Conservation (phyloP, 2,113 vertebrate species). For the Chaenocephalus aceratus region DNA sequence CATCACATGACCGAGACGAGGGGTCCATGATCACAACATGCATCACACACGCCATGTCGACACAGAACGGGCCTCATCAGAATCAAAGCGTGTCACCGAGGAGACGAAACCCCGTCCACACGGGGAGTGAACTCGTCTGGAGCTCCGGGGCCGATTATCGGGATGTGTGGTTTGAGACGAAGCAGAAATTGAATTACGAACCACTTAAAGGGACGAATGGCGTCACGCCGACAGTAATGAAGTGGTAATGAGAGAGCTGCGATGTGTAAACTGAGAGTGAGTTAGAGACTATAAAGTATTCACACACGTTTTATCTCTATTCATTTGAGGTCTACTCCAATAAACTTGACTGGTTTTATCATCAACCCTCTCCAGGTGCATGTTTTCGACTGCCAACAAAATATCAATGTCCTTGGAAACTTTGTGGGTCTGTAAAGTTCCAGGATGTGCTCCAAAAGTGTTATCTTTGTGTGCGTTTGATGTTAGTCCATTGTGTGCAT, state of each 20-base stretch:
- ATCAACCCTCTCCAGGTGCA: no score
- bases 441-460: background rate
- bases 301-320: no score
- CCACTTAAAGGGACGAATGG: conserved; percentile 16
- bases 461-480: background rate
- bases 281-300: background rate
- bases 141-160: conserved; percentile 11
- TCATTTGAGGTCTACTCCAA: no score
- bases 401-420: background rate
- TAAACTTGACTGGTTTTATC: background rate
- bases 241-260: background rate
- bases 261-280: background rate
- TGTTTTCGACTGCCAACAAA: no score
- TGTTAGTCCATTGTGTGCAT: background rate
- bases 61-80: background rate
- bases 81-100: background rate
- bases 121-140: background rate
- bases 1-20: no score
- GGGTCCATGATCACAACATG: no score
- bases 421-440: background rate
- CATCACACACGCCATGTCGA: no score
- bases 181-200: conserved; percentile 28
- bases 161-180: background rate
- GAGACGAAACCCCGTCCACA: background rate
- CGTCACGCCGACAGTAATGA: conserved; percentile 40